Evolutionary conservation across 2,113 vertebrate species (phyloP).

Genomic region (Cariama cristata): DNA sequence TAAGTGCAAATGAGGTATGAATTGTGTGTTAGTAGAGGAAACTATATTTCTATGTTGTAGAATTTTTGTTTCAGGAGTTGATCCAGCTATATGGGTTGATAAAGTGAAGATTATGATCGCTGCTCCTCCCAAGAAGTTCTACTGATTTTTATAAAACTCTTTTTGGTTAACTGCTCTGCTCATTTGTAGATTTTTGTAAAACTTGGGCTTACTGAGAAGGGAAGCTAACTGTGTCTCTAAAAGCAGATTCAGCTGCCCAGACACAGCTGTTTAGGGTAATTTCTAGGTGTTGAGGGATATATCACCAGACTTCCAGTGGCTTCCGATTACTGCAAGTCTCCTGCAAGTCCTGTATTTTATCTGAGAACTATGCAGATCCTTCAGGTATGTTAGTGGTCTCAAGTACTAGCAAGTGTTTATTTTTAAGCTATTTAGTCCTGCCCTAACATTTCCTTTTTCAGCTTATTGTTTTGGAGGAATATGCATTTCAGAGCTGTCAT

Average conservation of each 20-base stretch:
- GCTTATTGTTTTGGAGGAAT: background rate
- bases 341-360: background rate
- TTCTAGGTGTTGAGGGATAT: background rate
- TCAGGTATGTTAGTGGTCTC: background rate
- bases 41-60: background rate
- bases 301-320: background rate
- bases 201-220: background rate
- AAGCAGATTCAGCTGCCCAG: background rate
- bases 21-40: background rate
- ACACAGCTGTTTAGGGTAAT: background rate
- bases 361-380: background rate
- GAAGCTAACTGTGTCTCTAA: background rate
- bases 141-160: background rate
- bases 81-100: accelerated
- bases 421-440: background rate
- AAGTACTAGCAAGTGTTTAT: background rate
- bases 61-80: background rate
- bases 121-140: background rate
- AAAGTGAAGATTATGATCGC: background rate
- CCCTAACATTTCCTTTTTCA: background rate
- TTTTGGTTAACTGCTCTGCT: background rate
- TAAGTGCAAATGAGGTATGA: background rate
- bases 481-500: background rate
- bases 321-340: background rate
- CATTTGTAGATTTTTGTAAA: background rate